Conservation (phyloP, 2,797 vertebrate genomes). For the Apogon talboti region DNA sequence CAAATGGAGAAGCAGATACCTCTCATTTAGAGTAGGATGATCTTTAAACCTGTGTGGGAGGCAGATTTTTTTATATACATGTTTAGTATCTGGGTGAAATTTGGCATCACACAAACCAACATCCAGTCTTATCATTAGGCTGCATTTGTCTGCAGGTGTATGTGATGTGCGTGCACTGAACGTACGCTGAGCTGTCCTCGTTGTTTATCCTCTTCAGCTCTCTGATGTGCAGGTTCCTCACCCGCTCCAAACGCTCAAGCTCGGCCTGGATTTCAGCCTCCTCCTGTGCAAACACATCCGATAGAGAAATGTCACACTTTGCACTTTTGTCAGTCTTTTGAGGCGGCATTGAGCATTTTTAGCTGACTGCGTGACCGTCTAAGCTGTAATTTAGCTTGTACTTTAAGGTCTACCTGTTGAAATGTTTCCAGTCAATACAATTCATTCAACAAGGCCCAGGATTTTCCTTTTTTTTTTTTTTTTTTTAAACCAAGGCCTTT, state of each 20-base stretch:
- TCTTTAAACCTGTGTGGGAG: constrained; percentile 92
- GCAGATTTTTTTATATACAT: background rate
- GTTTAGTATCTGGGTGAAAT: background rate
- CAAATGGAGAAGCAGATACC: constrained; percentile 97
- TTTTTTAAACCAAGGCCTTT: no score
- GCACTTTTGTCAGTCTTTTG: background rate
- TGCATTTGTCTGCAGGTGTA: background rate
- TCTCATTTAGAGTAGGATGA: constrained; percentile 97
- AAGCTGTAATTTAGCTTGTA: background rate
- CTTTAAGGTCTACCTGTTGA: background rate
- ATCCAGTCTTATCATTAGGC: background rate
- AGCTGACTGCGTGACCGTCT: background rate
- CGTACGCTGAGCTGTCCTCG: constrained; percentile 99
- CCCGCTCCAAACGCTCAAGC: constrained; percentile 96
- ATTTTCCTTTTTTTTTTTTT: no score
- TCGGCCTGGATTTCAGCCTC: constrained; percentile 99
- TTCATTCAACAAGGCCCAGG: background rate
- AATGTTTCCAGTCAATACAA: background rate
- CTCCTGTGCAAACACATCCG: constrained; percentile 83
- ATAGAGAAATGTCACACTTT: background rate
- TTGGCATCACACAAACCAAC: no score
- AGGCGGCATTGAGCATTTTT: background rate
- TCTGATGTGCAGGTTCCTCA: constrained; percentile 98
- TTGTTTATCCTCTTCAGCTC: constrained; percentile 99
- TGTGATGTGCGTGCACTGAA: background rate